Evolutionary conservation across 2,888 invertebrate genomes (phyloP).

Genomic region (Lepidochitona cinerea): DNA sequence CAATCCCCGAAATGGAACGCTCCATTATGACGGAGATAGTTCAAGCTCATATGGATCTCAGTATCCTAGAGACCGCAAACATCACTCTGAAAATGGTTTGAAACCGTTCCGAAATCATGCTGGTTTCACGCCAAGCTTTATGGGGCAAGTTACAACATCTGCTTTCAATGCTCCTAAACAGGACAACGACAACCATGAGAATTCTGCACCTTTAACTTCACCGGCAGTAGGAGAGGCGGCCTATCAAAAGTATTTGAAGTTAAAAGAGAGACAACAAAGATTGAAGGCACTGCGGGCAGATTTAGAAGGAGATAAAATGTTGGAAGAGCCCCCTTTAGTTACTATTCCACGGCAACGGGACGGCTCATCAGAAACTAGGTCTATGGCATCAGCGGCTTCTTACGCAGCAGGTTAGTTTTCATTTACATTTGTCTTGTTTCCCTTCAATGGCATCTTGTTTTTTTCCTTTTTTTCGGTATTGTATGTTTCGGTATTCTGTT

Average conservation of each 20-base stretch:
- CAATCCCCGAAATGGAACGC: neutral
- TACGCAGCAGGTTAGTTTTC: constrained; percentile 56
- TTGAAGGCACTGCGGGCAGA: constrained; percentile 50
- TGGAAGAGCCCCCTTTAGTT: neutral
- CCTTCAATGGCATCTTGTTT: too few species aligned
- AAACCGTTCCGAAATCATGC: too few species aligned
- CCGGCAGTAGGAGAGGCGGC: constrained; percentile 31
- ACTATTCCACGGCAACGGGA: constrained; percentile 26
- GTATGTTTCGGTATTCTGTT: too few species aligned
- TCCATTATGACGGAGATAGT: neutral
- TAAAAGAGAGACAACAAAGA: constrained; percentile 61
- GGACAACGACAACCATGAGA: neutral
- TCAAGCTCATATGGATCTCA: neutral
- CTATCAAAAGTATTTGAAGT: constrained; percentile 58
- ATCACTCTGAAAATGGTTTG: neutral
- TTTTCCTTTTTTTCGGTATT: too few species aligned
- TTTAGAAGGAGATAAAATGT: constrained; percentile 38
- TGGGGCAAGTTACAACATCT: too few species aligned
- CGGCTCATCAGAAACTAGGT: constrained; percentile 42
- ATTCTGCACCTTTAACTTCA: neutral
- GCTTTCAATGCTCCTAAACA: too few species aligned
- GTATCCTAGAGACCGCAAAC: neutral
- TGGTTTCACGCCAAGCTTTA: too few species aligned
- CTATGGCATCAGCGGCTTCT: constrained; percentile 54
- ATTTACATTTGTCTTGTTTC: too few species aligned